These are phyloP conservation scores for Daptonema setosum DNA, from an alignment of 2,888 invertebrate species.

Conservation along the genomic window DNA sequence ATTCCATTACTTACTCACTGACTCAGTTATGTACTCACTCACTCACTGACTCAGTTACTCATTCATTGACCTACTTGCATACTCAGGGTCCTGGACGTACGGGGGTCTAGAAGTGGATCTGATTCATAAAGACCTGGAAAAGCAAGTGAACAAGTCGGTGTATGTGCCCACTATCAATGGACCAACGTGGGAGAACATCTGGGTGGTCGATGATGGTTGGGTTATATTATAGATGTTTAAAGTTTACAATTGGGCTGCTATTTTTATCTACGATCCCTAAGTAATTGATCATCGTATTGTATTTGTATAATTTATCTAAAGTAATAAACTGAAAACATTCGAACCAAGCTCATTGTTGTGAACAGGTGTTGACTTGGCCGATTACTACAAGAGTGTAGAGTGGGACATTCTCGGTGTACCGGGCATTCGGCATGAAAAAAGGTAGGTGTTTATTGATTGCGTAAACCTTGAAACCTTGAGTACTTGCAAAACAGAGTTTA, in stretches of 20 bases:
- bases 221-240: too few species aligned
- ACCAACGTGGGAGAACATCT: constrained; percentile 16
- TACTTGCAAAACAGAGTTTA: not conserved
- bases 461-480: too few species aligned
- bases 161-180: not conserved
- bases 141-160: not conserved
- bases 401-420: constrained; percentile 72
- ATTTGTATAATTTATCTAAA: too few species aligned
- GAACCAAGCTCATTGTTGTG: too few species aligned
- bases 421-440: constrained; percentile 11
- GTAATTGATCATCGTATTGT: too few species aligned
- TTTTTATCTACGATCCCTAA: too few species aligned
- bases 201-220: constrained; percentile 23
- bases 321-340: too few species aligned
- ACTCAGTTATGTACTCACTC: too few species aligned
- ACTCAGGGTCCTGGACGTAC: constrained; percentile 15
- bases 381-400: constrained; percentile 93
- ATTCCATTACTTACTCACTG: too few species aligned
- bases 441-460: not conserved
- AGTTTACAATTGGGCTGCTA: too few species aligned
- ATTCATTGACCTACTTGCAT: too few species aligned
- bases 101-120: constrained; percentile 27
- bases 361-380: constrained; percentile 74
- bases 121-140: constrained; percentile 19
- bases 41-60: too few species aligned